These are phyloP conservation scores for Chaitophorus viminalis DNA, from an alignment of 2,888 invertebrate genomes.

Conservation along the genomic window DNA sequence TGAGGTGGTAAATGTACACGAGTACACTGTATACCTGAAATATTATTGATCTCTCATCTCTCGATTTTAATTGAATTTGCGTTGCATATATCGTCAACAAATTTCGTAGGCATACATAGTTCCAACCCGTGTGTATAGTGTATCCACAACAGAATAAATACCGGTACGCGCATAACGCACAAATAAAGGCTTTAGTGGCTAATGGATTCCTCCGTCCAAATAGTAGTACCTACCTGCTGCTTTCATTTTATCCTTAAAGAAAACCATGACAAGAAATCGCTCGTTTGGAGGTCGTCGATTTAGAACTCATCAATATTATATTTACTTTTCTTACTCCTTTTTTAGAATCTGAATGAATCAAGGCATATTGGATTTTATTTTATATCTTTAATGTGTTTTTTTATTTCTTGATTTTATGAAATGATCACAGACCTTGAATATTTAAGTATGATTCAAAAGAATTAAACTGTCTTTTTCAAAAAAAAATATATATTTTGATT, in stretches of 20 bases:
- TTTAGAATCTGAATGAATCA: no score
- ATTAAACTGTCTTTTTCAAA: neutral
- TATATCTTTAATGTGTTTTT: neutral
- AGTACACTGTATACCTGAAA: slow-evolving; percentile 9
- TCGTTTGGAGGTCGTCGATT: slow-evolving; percentile 18
- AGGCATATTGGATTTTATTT: neutral
- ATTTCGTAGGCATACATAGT: neutral
- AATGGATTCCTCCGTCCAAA: slow-evolving; percentile 20
- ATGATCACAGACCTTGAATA: neutral
- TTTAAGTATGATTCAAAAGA: neutral
- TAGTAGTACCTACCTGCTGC: neutral
- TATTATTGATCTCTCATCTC: slow-evolving; percentile 11
- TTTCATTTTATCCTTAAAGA: slow-evolving; percentile 24
- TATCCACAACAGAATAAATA: neutral
- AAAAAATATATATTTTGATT: neutral
- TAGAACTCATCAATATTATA: slow-evolving; percentile 7
- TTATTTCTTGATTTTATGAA: slow-evolving; percentile 33
- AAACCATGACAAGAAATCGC: neutral
- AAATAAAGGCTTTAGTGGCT: slow-evolving; percentile 1
- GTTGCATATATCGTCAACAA: slow-evolving; percentile 22
- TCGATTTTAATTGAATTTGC: slow-evolving; percentile 35
- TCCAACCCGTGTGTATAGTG: neutral
- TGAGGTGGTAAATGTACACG: neutral
- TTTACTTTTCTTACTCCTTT: neutral
- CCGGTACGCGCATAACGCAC: neutral